phyloP scores from a whole-genome alignment of 2,888 invertebrate species.

The Epistrophella euchroma region DNA sequence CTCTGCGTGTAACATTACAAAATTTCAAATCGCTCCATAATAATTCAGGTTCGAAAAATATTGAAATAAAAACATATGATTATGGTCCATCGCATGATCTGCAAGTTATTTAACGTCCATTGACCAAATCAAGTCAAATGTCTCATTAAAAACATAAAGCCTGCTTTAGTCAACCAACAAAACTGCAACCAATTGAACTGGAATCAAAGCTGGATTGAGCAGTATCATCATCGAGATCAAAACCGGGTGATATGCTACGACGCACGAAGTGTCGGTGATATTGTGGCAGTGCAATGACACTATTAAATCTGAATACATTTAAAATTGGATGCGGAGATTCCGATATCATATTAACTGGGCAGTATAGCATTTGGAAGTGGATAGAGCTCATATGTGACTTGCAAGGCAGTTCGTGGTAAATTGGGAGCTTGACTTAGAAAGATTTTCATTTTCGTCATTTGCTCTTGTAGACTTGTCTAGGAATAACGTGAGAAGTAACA shows the following conservation, averaged over 20 bases:
- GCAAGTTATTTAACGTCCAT: conserved; percentile 49
- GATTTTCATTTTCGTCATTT: conserved; percentile 38
- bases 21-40: conserved; percentile 55
- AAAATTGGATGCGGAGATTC: conserved; percentile 54
- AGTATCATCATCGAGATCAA: conserved; percentile 45
- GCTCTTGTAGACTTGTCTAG: conserved; percentile 4
- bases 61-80: conserved; percentile 36
- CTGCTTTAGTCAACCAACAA: conserved; percentile 29
- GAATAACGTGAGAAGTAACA: conserved; percentile 42
- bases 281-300: conserved; percentile 54
- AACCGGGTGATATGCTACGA: conserved; percentile 30
- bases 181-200: conserved; percentile 44
- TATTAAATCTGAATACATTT: conserved; percentile 73
- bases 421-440: conserved; percentile 32
- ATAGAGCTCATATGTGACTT: conserved; percentile 17
- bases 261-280: conserved; percentile 9
- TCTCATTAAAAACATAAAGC: conserved; percentile 64
- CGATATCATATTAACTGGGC: conserved; percentile 16
- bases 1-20: conserved; percentile 20
- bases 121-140: conserved; percentile 70
- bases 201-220: conserved; percentile 24
- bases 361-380: background rate
- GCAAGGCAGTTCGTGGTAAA: conserved; percentile 48
- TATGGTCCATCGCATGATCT: conserved; percentile 61
- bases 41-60: conserved; percentile 64